Percentiles rank a stretch among this genome's conserved stretches.
phyloP scores from a whole-genome alignment of 2,113 vertebrate genomes.

The Sclerurus mexicanus region DNA sequence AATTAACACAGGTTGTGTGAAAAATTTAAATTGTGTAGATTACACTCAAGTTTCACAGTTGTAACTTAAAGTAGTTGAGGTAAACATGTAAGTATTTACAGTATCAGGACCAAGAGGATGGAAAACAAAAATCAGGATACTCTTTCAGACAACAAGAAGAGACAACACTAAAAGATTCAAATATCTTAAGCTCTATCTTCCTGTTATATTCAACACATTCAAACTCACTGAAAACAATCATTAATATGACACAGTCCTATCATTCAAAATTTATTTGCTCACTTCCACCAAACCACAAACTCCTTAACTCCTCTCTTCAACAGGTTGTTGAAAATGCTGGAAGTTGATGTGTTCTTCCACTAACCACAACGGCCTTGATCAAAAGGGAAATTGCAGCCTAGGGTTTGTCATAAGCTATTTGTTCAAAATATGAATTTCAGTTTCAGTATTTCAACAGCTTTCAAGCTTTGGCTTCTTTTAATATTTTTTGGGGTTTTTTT shows the following conservation, averaged over 20 bases:
- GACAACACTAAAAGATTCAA: not conserved
- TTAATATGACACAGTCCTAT: not conserved
- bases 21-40: not conserved
- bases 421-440: not conserved
- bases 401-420: not conserved
- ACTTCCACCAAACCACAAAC: not conserved
- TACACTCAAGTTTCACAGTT: not conserved
- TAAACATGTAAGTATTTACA: not conserved
- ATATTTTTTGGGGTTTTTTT: too few species aligned
- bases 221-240: not conserved
- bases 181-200: not conserved
- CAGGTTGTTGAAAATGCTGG: not conserved
- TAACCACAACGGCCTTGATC: not conserved
- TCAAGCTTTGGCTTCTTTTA: not conserved
- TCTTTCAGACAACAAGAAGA: not conserved
- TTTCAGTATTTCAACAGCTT: not conserved
- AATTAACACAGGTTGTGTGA: not conserved
- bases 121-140: not conserved
- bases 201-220: not conserved
- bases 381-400: not conserved
- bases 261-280: not conserved
- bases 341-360: not conserved
- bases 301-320: not conserved
- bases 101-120: fast-evolving
- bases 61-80: not conserved